These are phyloP conservation scores for Sinella curviseta DNA, from an alignment of 1,140 invertebrate species.

Conservation along the genomic window DNA sequence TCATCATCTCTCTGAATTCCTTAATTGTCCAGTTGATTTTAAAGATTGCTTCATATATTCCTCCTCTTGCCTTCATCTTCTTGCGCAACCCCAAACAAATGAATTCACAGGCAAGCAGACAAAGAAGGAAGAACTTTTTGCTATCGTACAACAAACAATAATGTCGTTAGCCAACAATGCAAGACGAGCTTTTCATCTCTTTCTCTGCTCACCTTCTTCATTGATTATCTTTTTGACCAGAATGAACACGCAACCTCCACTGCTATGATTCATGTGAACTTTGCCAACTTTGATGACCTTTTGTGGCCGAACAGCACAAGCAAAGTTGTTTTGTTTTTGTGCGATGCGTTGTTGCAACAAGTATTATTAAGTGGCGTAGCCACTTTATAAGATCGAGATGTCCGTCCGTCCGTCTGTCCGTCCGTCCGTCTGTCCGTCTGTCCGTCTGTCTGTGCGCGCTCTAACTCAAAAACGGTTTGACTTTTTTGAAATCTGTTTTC, in stretches of 20 bases:
- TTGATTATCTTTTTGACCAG: background rate
- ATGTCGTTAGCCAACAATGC: constrained; percentile 6
- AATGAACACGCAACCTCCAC: too few relatives aligned
- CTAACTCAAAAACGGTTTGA: too few relatives aligned
- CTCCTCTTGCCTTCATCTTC: background rate
- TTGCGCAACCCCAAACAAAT: background rate
- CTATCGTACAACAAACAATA: background rate
- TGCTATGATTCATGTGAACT: constrained; percentile 1
- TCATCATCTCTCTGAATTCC: background rate
- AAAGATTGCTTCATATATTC: constrained; percentile 20
- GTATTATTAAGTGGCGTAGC: too few relatives aligned
- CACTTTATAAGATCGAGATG: too few relatives aligned
- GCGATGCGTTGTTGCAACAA: too few relatives aligned
- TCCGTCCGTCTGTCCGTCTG: too few relatives aligned
- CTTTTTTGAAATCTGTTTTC: too few relatives aligned
- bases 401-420: too few relatives aligned
- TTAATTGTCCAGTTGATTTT: constrained; percentile 22
- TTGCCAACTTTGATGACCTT: background rate
- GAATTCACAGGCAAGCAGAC: background rate
- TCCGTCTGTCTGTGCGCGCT: too few relatives aligned
- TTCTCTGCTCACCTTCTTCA: background rate
- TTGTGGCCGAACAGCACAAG: background rate
- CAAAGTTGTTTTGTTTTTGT: background rate
- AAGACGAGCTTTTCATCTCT: background rate
- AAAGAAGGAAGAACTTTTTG: background rate